Percentiles rank a stretch among this genome's conserved stretches.
Conservation (phyloP, 2,888 invertebrate species). For the Synanthedon vespiformis region DNA sequence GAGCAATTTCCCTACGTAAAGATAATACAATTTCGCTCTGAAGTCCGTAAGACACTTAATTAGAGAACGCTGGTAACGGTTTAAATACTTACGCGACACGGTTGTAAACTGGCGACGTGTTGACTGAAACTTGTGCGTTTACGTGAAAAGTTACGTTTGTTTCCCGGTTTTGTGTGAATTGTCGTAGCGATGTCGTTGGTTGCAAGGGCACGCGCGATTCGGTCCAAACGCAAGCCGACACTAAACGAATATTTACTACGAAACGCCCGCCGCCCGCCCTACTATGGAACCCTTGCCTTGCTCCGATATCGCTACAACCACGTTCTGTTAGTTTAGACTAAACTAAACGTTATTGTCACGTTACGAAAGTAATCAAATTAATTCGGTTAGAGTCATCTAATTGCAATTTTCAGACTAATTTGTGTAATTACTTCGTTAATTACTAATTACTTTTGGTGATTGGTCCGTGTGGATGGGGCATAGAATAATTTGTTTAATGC, state of each 20-base stretch:
- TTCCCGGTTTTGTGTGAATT: not conserved
- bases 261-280: conserved; percentile 16
- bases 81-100: conserved; percentile 16
- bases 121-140: not conserved
- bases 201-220: conserved; percentile 6
- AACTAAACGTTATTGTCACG: too few species aligned
- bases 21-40: not conserved
- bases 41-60: not conserved
- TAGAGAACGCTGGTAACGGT: not conserved
- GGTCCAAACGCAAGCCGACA: conserved; percentile 3
- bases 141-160: not conserved
- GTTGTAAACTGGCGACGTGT: conserved; percentile 6
- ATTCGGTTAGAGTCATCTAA: too few species aligned
- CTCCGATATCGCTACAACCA: too few species aligned
- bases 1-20: not conserved
- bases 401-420: too few species aligned
- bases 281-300: conserved; percentile 12
- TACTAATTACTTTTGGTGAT: too few species aligned
- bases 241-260: conserved; percentile 14
- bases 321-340: too few species aligned
- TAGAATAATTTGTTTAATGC: too few species aligned
- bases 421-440: too few species aligned
- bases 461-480: too few species aligned
- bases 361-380: too few species aligned
- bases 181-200: not conserved